phyloP scores from a whole-genome alignment of 2,113 vertebrate species.

The Pipra filicauda region DNA sequence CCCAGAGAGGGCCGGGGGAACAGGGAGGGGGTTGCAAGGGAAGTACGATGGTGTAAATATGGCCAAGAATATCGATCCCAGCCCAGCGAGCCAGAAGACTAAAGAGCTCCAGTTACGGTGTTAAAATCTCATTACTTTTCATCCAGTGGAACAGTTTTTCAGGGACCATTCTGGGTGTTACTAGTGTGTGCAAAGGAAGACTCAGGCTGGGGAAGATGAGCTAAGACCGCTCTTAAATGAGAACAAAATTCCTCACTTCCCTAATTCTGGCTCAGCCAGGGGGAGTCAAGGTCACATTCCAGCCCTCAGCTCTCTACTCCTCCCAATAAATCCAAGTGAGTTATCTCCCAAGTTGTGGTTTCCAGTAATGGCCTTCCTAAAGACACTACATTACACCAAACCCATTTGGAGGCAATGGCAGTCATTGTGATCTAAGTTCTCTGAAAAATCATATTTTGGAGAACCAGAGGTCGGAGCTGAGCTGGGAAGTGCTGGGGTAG shows the following conservation, averaged over 20 bases:
- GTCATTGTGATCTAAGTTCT: neutral
- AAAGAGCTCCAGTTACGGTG: neutral
- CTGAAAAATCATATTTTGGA: neutral
- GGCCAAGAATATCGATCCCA: neutral
- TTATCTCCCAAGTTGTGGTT: neutral
- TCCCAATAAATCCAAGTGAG: neutral
- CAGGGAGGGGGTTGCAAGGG: neutral
- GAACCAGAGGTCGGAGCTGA: neutral
- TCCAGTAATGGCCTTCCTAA: neutral
- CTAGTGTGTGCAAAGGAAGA: neutral
- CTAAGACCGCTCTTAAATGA: neutral
- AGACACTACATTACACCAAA: neutral
- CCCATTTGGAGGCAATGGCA: accelerated
- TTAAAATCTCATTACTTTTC: constrained; percentile 3
- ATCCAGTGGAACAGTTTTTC: neutral
- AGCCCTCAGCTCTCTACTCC: neutral
- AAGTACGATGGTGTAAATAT: neutral
- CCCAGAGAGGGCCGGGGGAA: neutral
- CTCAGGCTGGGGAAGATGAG: neutral
- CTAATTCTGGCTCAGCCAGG: neutral
- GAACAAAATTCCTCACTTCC: neutral
- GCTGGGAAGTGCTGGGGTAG: neutral
- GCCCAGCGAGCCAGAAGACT: neutral
- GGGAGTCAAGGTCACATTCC: neutral
- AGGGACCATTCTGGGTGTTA: neutral